phyloP scores from a whole-genome alignment of 2,888 invertebrate genomes.

The Anoplius nigerrimus region DNA sequence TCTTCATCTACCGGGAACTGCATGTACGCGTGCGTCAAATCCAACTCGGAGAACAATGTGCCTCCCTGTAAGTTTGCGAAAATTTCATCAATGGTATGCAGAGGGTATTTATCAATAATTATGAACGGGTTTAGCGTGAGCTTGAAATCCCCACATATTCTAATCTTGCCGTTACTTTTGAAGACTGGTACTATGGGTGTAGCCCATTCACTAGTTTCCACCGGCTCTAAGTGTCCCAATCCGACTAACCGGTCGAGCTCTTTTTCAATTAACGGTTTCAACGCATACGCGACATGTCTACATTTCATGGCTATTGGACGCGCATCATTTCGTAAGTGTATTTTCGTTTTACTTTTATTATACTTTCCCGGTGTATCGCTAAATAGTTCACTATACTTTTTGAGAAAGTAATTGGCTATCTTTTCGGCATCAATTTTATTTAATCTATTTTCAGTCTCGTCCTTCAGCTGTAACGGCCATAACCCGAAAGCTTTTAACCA shows the following conservation, averaged over 20 bases:
- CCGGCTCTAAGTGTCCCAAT: conserved; percentile 41
- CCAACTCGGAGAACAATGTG: conserved; percentile 51
- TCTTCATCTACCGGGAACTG: conserved; percentile 27
- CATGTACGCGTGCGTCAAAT: conserved; percentile 40
- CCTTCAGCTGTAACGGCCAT: conserved; percentile 5
- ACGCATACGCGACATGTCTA: conserved; percentile 50
- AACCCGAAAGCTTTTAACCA: background rate
- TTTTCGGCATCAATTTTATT: background rate
- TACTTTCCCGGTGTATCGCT: background rate
- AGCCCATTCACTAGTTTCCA: no score
- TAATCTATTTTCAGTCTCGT: background rate
- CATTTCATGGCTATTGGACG: conserved; percentile 48
- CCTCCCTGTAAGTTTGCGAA: conserved; percentile 55
- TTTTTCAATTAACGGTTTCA: conserved; percentile 28
- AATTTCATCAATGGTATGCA: conserved; percentile 51
- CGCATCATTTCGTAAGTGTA: conserved; percentile 40
- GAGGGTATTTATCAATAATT: conserved; percentile 54
- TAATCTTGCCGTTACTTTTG: conserved; percentile 53
- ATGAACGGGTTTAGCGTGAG: conserved; percentile 54
- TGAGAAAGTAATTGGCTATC: background rate
- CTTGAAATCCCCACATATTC: conserved; percentile 57
- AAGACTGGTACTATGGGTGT: conserved; percentile 62
- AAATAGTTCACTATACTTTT: background rate
- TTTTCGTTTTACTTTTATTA: conserved; percentile 12
- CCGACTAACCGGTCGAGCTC: conserved; percentile 36